These are phyloP conservation scores for Harpegnathos saltator DNA, from an alignment of 1,140 invertebrate genomes.

Conservation along the genomic window DNA sequence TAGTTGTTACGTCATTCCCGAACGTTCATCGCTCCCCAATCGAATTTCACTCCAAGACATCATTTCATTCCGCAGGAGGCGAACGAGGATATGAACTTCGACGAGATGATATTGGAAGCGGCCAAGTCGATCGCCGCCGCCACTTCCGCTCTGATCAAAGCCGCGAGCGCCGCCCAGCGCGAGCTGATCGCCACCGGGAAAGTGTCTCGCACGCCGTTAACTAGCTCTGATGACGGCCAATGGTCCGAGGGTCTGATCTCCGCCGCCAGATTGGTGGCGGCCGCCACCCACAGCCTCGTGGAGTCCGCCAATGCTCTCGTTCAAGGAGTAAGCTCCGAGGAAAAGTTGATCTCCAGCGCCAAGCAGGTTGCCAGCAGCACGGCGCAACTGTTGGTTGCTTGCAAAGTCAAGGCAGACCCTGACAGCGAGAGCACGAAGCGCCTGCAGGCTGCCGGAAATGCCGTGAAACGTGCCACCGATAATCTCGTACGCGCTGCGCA, in stretches of 20 bases:
- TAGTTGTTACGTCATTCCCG: neutral
- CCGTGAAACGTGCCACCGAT: constrained; percentile 98
- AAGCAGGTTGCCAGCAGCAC: constrained; percentile 99
- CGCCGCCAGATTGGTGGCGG: constrained; percentile 97
- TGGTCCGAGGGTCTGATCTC: constrained; percentile 99
- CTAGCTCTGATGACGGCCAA: constrained; percentile 97
- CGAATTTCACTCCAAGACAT: neutral
- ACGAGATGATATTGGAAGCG: constrained; percentile 99
- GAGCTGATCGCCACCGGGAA: constrained; percentile 94
- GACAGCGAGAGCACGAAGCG: constrained; percentile 96
- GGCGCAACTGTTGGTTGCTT: constrained; percentile 98
- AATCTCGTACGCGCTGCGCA: constrained; percentile 97
- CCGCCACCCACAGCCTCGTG: constrained; percentile 98
- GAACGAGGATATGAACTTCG: constrained; percentile 97
- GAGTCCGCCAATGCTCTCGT: constrained; percentile 99
- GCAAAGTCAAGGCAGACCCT: constrained; percentile 98
- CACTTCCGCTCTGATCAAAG: constrained; percentile 97
- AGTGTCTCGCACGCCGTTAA: constrained; percentile 92
- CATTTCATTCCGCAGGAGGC: constrained; percentile 89
- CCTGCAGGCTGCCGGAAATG: constrained; percentile 97
- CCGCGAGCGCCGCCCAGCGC: constrained; percentile 97
- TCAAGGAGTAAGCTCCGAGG: constrained; percentile 97
- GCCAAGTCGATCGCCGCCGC: constrained; percentile 99
- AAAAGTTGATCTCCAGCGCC: constrained; percentile 97
- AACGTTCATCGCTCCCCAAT: too few relatives aligned